These are phyloP conservation scores for Conus canariensis DNA, from an alignment of 2,888 invertebrate genomes.

Conservation along the genomic window DNA sequence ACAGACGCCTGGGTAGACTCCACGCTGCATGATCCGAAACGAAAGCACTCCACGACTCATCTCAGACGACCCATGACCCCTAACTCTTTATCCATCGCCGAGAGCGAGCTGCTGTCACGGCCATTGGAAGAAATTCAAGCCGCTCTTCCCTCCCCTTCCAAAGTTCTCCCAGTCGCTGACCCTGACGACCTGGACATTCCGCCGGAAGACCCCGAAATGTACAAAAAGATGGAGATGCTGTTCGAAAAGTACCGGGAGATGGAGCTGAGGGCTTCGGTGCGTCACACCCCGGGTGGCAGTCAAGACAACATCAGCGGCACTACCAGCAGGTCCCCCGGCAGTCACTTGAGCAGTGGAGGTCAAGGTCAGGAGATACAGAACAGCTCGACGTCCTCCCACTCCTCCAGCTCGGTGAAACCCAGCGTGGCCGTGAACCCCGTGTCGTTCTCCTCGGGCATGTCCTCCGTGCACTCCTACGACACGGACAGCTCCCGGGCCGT, in stretches of 20 bases:
- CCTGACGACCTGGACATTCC: constrained; percentile 66
- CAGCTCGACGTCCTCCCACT: background rate
- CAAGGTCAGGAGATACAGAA: background rate
- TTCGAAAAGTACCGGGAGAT: constrained; percentile 72
- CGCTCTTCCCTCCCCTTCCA: constrained; percentile 39
- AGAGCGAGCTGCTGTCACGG: constrained; percentile 61
- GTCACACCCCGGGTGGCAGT: constrained; percentile 60
- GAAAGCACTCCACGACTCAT: constrained; percentile 49
- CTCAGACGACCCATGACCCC: constrained; percentile 65
- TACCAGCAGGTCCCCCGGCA: constrained; percentile 17
- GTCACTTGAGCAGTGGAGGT: background rate
- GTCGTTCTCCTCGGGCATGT: constrained; percentile 14
- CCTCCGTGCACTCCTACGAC: constrained; percentile 24
- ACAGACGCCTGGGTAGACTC: constrained; percentile 71
- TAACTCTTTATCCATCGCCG: constrained; percentile 59
- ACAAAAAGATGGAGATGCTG: constrained; percentile 72
- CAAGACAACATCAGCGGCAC: constrained; percentile 4
- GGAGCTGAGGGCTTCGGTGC: constrained; percentile 67
- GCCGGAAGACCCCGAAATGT: constrained; percentile 73
- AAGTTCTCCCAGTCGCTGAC: constrained; percentile 50
- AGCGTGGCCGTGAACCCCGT: background rate
- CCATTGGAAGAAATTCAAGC: constrained; percentile 67
- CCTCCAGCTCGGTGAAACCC: background rate
- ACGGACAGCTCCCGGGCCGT: constrained; percentile 26
- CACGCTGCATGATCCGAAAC: constrained; percentile 61